Evolutionary conservation across 2,797 vertebrate genomes (phyloP).

Genomic region (Anas georgica): DNA sequence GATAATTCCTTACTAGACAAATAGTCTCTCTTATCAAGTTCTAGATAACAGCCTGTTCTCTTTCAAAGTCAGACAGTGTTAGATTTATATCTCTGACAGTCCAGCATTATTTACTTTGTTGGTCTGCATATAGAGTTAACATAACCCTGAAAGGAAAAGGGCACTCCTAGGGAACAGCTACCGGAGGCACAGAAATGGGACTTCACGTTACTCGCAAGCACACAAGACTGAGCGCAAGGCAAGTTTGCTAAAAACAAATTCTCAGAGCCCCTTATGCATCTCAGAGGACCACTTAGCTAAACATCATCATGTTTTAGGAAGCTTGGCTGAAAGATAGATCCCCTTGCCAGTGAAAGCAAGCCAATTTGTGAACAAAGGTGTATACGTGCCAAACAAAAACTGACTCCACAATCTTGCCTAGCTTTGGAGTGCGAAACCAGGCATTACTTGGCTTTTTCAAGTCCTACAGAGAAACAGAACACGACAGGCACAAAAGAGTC

Average conservation of each 20-base stretch:
- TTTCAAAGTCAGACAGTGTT: background rate
- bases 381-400: constrained; percentile 41
- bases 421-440: constrained; percentile 15
- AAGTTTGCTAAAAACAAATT: background rate
- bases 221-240: background rate
- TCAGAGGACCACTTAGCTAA: constrained; percentile 36
- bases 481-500: constrained; percentile 26
- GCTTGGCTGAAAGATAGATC: constrained; percentile 25
- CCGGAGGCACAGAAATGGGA: background rate
- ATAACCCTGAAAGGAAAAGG: background rate
- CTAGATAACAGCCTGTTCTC: constrained; percentile 2
- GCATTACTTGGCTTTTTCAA: constrained; percentile 14
- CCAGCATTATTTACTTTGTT: background rate
- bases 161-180: background rate
- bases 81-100: background rate
- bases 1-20: background rate
- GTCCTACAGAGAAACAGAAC: constrained; percentile 4
- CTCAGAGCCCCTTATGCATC: background rate
- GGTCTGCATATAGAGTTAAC: background rate
- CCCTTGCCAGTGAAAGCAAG: constrained; percentile 27
- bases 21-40: background rate
- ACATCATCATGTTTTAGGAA: constrained; percentile 33
- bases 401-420: background rate
- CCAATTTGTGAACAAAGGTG: constrained; percentile 54
- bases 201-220: background rate